Conservation (phyloP, 2,888 invertebrate species). For the Cantharis rustica region DNA sequence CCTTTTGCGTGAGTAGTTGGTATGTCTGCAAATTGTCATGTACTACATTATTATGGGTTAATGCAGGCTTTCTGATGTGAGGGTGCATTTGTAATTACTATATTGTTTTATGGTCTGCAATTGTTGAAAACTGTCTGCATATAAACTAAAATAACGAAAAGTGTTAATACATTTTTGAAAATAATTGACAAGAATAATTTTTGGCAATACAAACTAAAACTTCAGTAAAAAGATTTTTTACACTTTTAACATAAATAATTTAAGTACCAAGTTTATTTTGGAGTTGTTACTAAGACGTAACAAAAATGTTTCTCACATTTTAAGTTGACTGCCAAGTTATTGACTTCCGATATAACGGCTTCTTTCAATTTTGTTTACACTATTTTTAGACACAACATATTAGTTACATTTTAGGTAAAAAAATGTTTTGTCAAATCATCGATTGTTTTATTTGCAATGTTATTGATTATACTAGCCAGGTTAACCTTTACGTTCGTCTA, state of each 20-base stretch:
- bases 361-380: not conserved
- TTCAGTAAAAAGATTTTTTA: too few species aligned
- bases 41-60: slow-evolving; percentile 31
- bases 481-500: too few species aligned
- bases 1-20: slow-evolving; percentile 36
- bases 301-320: not conserved
- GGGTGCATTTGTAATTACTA: slow-evolving; percentile 37
- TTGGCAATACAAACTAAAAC: not conserved
- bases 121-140: not conserved
- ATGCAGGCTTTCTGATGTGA: slow-evolving; percentile 25
- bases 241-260: not conserved
- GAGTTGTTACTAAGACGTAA: not conserved
- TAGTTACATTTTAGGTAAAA: not conserved
- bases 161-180: not conserved
- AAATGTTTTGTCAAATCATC: too few species aligned
- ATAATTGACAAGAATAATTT: not conserved
- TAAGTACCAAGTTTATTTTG: not conserved
- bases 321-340: not conserved
- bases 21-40: slow-evolving; percentile 40
- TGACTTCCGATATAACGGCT: not conserved
- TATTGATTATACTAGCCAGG: not conserved
- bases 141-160: not conserved
- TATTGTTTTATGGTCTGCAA: slow-evolving; percentile 16
- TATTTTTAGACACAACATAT: not conserved
- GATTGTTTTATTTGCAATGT: too few species aligned